Evolutionary conservation across 35 echinoderm and acorn worm genomes (phyloP).

Genomic region (Ophiothrix spiculata): DNA sequence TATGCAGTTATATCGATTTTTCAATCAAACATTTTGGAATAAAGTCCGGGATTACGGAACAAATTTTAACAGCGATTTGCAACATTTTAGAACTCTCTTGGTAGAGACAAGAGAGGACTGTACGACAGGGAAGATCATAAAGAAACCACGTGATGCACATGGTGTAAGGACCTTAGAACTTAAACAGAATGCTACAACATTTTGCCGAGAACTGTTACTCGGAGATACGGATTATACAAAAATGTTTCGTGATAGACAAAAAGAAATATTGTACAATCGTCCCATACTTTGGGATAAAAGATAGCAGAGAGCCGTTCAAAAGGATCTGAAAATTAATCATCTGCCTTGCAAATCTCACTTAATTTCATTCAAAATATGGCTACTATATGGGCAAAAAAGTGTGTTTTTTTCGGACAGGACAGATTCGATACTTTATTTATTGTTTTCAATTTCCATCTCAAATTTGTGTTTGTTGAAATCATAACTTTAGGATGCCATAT

Average conservation of each 20-base stretch:
- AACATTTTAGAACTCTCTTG: conserved; percentile 2
- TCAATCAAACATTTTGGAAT: conserved; percentile 73
- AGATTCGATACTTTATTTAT: too few species aligned
- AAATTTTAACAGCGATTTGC: conserved; percentile 20
- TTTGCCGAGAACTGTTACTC: neutral
- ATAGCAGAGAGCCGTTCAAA: too few species aligned
- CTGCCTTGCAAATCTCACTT: too few species aligned
- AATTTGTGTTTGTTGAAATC: too few species aligned
- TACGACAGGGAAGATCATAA: neutral
- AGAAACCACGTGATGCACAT: neutral
- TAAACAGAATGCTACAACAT: neutral
- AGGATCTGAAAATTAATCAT: too few species aligned
- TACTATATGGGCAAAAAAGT: too few species aligned
- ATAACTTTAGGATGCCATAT: too few species aligned
- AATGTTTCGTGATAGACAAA: neutral
- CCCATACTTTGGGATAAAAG: too few species aligned
- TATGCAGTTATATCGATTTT: conserved; percentile 47
- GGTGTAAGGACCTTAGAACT: neutral
- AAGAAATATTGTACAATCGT: too few species aligned
- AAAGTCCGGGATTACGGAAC: conserved; percentile 50
- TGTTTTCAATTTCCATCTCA: too few species aligned
- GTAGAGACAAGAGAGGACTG: neutral
- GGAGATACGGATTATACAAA: neutral
- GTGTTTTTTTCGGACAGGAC: too few species aligned
- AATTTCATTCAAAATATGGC: too few species aligned